phyloP scores from a whole-genome alignment of 2,888 invertebrate genomes.

The Agriopis leucophaearia region DNA sequence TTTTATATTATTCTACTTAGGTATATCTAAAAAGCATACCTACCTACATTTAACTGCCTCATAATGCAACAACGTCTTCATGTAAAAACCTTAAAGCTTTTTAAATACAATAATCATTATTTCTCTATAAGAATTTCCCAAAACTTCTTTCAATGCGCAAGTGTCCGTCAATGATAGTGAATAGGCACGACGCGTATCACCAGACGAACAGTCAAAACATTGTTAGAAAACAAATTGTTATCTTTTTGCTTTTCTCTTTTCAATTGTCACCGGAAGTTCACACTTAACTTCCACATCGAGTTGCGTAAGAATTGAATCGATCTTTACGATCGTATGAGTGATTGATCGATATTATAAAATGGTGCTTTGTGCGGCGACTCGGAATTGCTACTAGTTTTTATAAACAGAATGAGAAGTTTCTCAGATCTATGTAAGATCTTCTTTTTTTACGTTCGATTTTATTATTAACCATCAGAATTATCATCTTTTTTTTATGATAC shows the following conservation, averaged over 20 bases:
- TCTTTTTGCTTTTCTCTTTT: slow-evolving; percentile 52
- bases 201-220: slow-evolving; percentile 77
- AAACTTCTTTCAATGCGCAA: slow-evolving; percentile 69
- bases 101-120: slow-evolving; percentile 34
- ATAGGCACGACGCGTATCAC: slow-evolving; percentile 23
- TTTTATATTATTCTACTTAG: too few relatives aligned
- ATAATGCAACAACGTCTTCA: too few relatives aligned
- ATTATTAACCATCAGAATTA: too few relatives aligned
- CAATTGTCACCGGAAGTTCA: slow-evolving; percentile 68
- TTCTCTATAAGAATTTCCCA: slow-evolving; percentile 57
- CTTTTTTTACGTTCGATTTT: neutral
- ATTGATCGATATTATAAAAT: slow-evolving; percentile 48
- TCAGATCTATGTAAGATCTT: neutral
- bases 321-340: slow-evolving; percentile 37
- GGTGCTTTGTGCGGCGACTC: slow-evolving; percentile 47
- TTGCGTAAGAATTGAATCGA: slow-evolving; percentile 46
- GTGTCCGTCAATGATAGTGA: slow-evolving; percentile 56
- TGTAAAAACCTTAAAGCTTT: neutral
- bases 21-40: too few relatives aligned
- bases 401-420: neutral
- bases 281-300: slow-evolving; percentile 53
- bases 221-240: slow-evolving; percentile 68
- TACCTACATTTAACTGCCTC: too few relatives aligned
- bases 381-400: slow-evolving; percentile 8
- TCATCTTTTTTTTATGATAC: too few relatives aligned